Percentiles rank a stretch among this genome's conserved stretches.
Conservation (phyloP, 2,113 vertebrate genomes). For the Eretmochelys imbricata region DNA sequence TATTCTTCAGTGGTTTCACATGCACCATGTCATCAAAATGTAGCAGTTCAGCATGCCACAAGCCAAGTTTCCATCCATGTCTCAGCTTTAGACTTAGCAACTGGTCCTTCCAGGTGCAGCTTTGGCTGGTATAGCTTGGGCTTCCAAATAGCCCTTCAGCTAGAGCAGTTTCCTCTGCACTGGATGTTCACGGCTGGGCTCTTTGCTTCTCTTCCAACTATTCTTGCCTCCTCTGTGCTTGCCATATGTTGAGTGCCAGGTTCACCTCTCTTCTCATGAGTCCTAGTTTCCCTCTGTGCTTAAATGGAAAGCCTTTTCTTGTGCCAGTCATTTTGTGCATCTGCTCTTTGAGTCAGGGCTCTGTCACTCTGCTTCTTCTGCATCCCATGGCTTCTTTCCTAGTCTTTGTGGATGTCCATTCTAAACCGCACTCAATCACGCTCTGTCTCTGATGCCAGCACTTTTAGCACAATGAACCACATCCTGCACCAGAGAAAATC, state of each 20-base stretch:
- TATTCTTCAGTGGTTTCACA: neutral
- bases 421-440: neutral
- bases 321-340: accelerated
- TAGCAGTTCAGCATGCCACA: neutral
- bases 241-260: neutral
- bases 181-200: neutral
- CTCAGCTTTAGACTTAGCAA: neutral
- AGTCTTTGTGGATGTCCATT: neutral
- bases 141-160: neutral
- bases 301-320: neutral
- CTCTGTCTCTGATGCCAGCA: neutral
- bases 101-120: neutral
- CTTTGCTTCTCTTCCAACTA: neutral
- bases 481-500: neutral
- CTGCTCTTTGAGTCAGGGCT: neutral
- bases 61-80: neutral
- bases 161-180: neutral
- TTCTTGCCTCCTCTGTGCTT: neutral
- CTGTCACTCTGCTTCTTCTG: neutral
- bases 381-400: neutral
- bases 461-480: neutral
- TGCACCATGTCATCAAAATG: neutral
- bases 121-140: neutral
- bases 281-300: neutral
- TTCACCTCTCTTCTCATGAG: neutral